Evolutionary conservation across 1,140 invertebrate genomes (phyloP), one percentile per base, ranked within the genome.

Genomic region (Panagrolaimus sp.): DNA sequence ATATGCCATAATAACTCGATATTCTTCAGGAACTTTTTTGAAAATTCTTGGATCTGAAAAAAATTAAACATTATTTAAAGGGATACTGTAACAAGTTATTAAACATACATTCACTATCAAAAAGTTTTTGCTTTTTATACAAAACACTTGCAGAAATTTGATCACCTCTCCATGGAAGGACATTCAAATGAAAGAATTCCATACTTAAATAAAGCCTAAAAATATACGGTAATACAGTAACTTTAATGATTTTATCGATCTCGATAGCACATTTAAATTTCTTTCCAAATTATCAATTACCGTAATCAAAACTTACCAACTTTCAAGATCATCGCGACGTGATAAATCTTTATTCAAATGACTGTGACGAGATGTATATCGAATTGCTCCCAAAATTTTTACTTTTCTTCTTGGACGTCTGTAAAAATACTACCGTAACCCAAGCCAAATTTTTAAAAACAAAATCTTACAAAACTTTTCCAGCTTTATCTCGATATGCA

Each of bases 181-280:
- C 63, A 21, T 44, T 65, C n/a, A 65, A 47, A 47, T 65, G n/a
- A 21, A 65, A 65, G 63, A 65, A 65, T 21, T 65, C 63, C 1
- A 65, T 15, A 10, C 17, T 26, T 45, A 65, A 47, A 47, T 65
- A 65, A 21, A 47, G 5, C 52, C 52, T 58, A 28, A 58, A 58
- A 58, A 10, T 6, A 38, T 38, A 4, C 2, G 32, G n/a, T n/a
- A n/a, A n/a, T n/a, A n/a, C n/a, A n/a, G n/a, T n/a, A n/a, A n/a
- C n/a, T n/a, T n/a, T n/a, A n/a, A n/a, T n/a, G n/a, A n/a, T n/a
- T n/a, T n/a, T n/a, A n/a, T n/a, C n/a, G n/a, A n/a, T n/a, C n/a
- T n/a, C n/a, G n/a, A n/a, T n/a, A n/a, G n/a, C n/a, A n/a, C n/a
- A n/a, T n/a, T n/a, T n/a, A n/a, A n/a, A n/a, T n/a, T n/a, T n/a